Evolutionary conservation across 2,888 invertebrate genomes (phyloP).

Genomic region (Conus canariensis): DNA sequence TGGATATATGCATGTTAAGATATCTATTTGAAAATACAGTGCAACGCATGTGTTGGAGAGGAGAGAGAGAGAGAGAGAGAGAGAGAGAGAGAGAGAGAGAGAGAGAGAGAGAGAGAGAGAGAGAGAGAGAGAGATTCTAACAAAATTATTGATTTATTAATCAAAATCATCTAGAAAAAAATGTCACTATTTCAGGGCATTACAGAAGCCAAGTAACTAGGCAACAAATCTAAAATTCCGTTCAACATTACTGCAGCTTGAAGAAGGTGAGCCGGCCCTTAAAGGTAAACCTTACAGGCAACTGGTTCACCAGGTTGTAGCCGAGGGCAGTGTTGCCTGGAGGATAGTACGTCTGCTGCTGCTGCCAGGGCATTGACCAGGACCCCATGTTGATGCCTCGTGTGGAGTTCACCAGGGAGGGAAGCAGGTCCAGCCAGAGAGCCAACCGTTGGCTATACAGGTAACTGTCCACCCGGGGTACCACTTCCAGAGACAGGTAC

Average conservation of each 20-base stretch:
- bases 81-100: slow-evolving; percentile 37
- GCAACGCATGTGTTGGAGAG: background rate
- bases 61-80: slow-evolving; percentile 34
- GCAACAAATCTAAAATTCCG: too few species aligned
- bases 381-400: background rate
- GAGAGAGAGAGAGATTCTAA: too few species aligned
- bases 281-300: background rate
- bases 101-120: too few species aligned
- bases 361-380: background rate
- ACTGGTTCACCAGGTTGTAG: background rate
- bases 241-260: background rate
- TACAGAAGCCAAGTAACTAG: too few species aligned
- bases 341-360: background rate
- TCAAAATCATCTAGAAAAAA: too few species aligned
- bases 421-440: slow-evolving; percentile 32
- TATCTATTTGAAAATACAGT: background rate
- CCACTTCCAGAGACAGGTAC: slow-evolving; percentile 1
- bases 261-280: background rate
- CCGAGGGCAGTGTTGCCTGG: too few species aligned
- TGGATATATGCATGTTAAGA: too few species aligned
- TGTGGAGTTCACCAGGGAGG: slow-evolving; percentile 30
- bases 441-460: slow-evolving; percentile 34
- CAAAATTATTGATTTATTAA: too few species aligned
- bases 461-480: slow-evolving; percentile 24
- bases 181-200: too few species aligned